A percentile compares a stretch with the other conserved stretches of the same genome.
phyloP scores from a whole-genome alignment of 2,113 vertebrate species.

The Mus spicilegus region DNA sequence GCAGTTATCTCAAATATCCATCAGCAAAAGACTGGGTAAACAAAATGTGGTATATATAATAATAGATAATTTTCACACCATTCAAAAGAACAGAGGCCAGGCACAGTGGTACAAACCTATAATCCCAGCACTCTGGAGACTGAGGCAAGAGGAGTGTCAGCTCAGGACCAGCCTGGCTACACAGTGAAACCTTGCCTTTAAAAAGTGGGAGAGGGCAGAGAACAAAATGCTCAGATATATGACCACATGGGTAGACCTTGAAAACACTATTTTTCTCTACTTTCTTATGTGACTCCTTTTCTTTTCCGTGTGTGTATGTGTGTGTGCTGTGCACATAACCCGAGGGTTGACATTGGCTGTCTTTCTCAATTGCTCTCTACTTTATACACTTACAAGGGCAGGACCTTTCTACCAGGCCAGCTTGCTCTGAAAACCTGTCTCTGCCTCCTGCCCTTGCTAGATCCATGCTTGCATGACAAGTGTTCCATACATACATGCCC shows the following conservation, averaged over 20 bases:
- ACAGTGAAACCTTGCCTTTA: background rate
- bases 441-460: background rate
- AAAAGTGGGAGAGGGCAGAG: background rate
- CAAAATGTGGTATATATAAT: background rate
- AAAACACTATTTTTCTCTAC: background rate
- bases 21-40: background rate
- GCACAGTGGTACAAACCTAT: background rate
- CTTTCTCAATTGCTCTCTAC: background rate
- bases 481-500: background rate
- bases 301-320: background rate
- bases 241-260: background rate
- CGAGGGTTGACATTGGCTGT: background rate
- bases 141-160: background rate
- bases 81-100: background rate
- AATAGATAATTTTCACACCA: background rate
- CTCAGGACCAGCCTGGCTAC: background rate
- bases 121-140: background rate
- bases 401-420: background rate
- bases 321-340: background rate
- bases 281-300: background rate
- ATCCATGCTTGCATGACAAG: background rate
- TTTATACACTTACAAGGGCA: background rate
- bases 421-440: background rate
- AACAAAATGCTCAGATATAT: background rate
- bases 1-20: background rate